phyloP scores from a whole-genome alignment of 2,113 vertebrate species.

The Malurus cyaneus region DNA sequence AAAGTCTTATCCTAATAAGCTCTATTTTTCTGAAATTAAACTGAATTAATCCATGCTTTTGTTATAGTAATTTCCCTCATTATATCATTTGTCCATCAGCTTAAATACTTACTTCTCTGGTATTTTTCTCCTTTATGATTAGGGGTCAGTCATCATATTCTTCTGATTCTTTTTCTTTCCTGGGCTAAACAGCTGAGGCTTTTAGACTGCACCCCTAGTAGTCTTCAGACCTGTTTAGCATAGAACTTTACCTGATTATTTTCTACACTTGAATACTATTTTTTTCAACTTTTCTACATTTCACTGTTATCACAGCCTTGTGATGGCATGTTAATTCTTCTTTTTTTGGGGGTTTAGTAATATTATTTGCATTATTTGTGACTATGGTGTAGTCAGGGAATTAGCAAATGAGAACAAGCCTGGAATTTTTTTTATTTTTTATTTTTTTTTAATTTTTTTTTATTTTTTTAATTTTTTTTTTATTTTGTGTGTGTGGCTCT shows the following conservation, averaged over 20 bases:
- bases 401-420: neutral
- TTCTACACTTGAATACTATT: neutral
- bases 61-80: neutral
- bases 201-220: neutral
- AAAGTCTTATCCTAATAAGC: neutral
- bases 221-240: neutral
- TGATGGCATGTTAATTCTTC: neutral
- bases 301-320: neutral
- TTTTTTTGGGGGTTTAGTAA: neutral
- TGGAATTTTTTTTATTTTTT: neutral
- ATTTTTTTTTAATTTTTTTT: fast-evolving
- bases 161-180: neutral
- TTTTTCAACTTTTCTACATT: neutral
- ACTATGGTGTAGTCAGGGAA: fast-evolving
- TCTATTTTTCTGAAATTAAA: neutral
- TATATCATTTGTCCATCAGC: neutral
- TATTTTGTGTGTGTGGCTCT: fast-evolving
- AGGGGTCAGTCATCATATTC: neutral
- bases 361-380: neutral
- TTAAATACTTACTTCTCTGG: neutral
- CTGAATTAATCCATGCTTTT: neutral
- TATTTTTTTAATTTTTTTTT: fast-evolving
- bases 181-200: neutral
- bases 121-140: neutral
- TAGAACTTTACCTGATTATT: neutral